These are phyloP conservation scores for Anguilla megastoma DNA, from an alignment of 2,797 vertebrate species.

Conservation along the genomic window DNA sequence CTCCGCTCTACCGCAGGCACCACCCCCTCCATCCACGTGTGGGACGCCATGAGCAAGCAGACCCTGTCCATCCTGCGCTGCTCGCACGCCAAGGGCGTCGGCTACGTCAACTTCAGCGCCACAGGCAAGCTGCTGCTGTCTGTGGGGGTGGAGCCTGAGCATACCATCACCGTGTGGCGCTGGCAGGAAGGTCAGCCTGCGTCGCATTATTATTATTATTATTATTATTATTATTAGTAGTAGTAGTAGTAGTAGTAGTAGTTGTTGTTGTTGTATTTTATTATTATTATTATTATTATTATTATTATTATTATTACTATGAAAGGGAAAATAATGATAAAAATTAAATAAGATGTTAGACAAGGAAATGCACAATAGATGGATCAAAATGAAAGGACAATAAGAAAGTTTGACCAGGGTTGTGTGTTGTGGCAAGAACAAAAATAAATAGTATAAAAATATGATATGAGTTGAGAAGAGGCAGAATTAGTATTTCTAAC, in stretches of 20 bases:
- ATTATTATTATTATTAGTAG: too few relatives aligned
- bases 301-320: background rate
- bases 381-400: too few relatives aligned
- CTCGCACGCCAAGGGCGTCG: conserved; percentile 88
- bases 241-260: too few relatives aligned
- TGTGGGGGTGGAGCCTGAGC: conserved; percentile 90
- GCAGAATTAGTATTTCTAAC: too few relatives aligned
- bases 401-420: too few relatives aligned
- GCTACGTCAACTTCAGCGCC: conserved; percentile 93
- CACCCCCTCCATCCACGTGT: conserved; percentile 89
- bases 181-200: conserved; percentile 87
- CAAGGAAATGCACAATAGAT: background rate
- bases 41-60: conserved; percentile 94
- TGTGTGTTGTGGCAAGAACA: too few relatives aligned
- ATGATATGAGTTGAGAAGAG: too few relatives aligned
- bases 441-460: too few relatives aligned
- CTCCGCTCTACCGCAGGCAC: conserved; percentile 70
- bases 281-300: too few relatives aligned
- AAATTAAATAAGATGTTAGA: background rate
- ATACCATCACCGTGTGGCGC: conserved; percentile 93
- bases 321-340: background rate
- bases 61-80: conserved; percentile 92
- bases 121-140: conserved; percentile 94
- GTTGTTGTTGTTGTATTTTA: too few relatives aligned
- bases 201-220: background rate